Base-by-base conservation (phyloP, 2,797 vertebrate species). In the Selene dorsalis region DNA sequence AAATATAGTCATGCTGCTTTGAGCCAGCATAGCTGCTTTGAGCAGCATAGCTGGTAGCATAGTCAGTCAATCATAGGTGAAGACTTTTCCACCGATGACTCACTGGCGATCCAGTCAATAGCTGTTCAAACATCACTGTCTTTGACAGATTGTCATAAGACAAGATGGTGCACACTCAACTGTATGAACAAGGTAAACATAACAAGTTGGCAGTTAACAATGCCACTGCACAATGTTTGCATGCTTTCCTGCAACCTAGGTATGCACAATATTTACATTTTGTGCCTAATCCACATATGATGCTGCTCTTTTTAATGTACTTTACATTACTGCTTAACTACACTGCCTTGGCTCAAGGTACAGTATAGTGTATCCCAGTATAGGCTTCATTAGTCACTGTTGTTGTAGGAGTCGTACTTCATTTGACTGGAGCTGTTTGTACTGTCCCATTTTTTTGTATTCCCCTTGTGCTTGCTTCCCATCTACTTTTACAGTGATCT, bases 401-500 rank as follows among this genome's bases (percentile, higher is more conserved):
- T 30, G 14, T 22, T 53, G 56, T 22, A 6, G 30, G 12, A 18
- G 17, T 38, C 3, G 5, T 35, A n/a, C 17, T 48, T 67, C 18
- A 52, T 39, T 75, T 13, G 17, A 47, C 20, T 52, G 24, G 22
- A 58, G 45, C n/a, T 64, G 14, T 39, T 69, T 69, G 17, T 17
- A n/a, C 18, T 4, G 16, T 16, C 8, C 16, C 26, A 5, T 10
- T 73, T 73, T 58, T 78, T 50, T 14, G 3, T 32, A 45, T 67
- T 71, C 47, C 30, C 26, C 50, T 32, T 53, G 24, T 64, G 69
- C 1, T 32, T 77, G 35, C 24, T 53, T 55, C 47, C 20, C 22
- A 22, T 69, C 13, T 75, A n/a, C 39, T 70, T 77, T 69, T 50
- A 62, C 58, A 69, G 48, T 73, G 65, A 78, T 75, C 69, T 81